Evolutionary conservation across 2,797 vertebrate genomes (phyloP).

Genomic region (Macropodus opercularis): DNA sequence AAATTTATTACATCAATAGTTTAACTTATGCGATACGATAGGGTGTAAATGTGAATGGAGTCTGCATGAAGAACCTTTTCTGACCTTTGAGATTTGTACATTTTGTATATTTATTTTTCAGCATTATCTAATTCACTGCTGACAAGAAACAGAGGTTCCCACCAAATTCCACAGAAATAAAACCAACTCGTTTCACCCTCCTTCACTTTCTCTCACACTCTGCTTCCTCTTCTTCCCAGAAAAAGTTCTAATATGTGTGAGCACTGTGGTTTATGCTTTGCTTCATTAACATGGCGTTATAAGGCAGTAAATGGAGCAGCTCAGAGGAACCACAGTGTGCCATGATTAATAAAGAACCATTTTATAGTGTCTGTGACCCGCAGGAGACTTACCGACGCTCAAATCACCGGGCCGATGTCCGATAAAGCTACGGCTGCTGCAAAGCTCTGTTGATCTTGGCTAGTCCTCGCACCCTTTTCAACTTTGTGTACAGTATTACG

Average conservation of each 20-base stretch:
- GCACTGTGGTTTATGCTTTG: neutral
- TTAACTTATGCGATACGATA: neutral
- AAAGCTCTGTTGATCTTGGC: constrained; percentile 52
- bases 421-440: constrained; percentile 40
- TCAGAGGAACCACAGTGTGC: constrained; percentile 10
- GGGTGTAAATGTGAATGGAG: constrained; percentile 33
- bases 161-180: constrained; percentile 66
- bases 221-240: constrained; percentile 26
- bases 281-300: constrained; percentile 15
- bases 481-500: constrained; percentile 22
- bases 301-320: constrained; percentile 15
- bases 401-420: constrained; percentile 46
- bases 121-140: constrained; percentile 69
- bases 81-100: constrained; percentile 37
- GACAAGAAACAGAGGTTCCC: constrained; percentile 75
- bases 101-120: constrained; percentile 65
- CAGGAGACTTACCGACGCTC: constrained; percentile 37
- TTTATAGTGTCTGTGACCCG: constrained; percentile 55
- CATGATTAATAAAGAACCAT: constrained; percentile 53
- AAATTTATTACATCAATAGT: constrained; percentile 27
- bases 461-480: too few species aligned
- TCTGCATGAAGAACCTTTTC: constrained; percentile 28
- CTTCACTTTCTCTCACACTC: constrained; percentile 23
- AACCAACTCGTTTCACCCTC: constrained; percentile 6
- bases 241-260: constrained; percentile 8